phyloP scores from a whole-genome alignment of 2,797 vertebrate genomes.

The Kryptolebias ocellatus region DNA sequence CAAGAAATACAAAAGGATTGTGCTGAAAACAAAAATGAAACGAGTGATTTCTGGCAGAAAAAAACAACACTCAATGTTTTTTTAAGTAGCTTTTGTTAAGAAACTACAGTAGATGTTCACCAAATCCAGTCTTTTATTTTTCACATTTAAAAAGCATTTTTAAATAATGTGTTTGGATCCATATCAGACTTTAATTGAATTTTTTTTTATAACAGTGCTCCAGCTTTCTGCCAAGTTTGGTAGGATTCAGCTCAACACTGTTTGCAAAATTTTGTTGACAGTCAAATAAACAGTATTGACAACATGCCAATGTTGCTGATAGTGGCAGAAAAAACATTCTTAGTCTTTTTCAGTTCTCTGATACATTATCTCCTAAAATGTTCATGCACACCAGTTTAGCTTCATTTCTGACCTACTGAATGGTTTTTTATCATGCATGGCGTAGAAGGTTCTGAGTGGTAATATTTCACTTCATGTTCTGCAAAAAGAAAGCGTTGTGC shows the following conservation, averaged over 20 bases:
- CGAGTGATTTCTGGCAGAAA: not conserved
- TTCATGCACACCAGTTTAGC: slow-evolving; percentile 6
- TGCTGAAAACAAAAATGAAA: not conserved
- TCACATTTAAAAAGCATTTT: too few relatives aligned
- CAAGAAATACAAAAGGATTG: slow-evolving; percentile 9
- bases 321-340: not conserved
- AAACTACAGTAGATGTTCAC: too few relatives aligned
- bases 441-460: slow-evolving; percentile 4
- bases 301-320: not conserved
- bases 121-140: too few relatives aligned
- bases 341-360: not conserved
- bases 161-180: too few relatives aligned
- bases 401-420: slow-evolving; percentile 8
- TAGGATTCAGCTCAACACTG: not conserved
- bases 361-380: slow-evolving; percentile 19
- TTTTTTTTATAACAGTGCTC: too few relatives aligned
- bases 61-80: not conserved
- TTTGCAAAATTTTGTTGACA: not conserved
- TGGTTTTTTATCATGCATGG: slow-evolving; percentile 10
- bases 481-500: slow-evolving; percentile 19
- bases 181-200: too few relatives aligned
- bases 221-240: too few relatives aligned
- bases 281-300: not conserved
- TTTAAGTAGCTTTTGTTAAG: too few relatives aligned
- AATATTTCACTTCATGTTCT: slow-evolving; percentile 27